Conservation (phyloP, 1,140 invertebrate genomes). For the Harpegnathos saltator region DNA sequence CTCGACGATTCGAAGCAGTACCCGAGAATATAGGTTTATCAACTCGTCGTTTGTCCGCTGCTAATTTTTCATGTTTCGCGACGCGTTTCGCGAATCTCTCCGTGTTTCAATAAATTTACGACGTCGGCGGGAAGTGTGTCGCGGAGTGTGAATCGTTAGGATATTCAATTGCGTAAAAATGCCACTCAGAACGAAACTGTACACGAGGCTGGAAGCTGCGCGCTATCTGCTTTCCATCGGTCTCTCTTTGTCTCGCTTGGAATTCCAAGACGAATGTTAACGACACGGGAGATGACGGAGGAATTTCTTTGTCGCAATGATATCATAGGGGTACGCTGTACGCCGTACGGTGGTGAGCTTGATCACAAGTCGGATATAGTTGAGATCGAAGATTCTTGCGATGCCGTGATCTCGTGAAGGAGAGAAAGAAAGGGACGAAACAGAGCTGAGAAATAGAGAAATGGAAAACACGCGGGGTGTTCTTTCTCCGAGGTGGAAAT, state of each 20-base stretch:
- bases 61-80: not conserved
- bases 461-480: not conserved
- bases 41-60: not conserved
- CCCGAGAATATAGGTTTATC: not conserved
- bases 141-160: not conserved
- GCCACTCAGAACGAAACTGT: not conserved
- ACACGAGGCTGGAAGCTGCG: not conserved
- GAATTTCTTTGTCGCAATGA: not conserved
- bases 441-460: too few relatives aligned
- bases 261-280: slow-evolving; percentile 24
- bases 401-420: too few relatives aligned
- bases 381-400: too few relatives aligned
- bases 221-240: not conserved
- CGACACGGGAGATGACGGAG: not conserved
- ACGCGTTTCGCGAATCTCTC: not conserved
- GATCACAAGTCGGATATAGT: too few relatives aligned
- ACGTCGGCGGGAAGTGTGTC: not conserved
- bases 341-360: too few relatives aligned
- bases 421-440: too few relatives aligned
- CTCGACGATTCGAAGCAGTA: not conserved
- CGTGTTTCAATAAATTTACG: not conserved
- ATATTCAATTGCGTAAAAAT: not conserved
- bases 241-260: not conserved
- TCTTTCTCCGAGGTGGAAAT: slow-evolving; percentile 33
- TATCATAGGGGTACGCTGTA: too few relatives aligned